Conservation (phyloP, 2,888 invertebrate genomes). For the Pristionchus fissidentatus region DNA sequence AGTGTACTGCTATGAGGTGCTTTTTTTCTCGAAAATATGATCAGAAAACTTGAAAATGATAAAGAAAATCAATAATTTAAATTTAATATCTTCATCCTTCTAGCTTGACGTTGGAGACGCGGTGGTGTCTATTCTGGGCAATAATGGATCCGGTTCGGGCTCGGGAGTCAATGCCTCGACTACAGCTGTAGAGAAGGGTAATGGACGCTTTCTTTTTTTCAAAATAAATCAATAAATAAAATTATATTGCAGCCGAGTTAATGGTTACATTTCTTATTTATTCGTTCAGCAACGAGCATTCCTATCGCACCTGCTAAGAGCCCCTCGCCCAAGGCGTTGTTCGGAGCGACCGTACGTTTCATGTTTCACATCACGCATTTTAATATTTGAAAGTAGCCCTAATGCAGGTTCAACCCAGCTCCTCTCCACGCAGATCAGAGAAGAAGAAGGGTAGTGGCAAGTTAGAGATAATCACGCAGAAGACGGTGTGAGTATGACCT, state of each 20-base stretch:
- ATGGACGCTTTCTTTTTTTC: background rate
- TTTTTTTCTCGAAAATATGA: too few relatives aligned
- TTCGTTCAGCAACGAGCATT: background rate
- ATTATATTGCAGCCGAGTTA: background rate
- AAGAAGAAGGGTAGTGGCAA: conserved; percentile 11
- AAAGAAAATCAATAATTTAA: background rate
- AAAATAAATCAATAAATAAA: background rate
- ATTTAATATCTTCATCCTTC: background rate
- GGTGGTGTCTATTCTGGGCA: background rate
- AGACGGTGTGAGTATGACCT: background rate
- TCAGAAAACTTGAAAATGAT: background rate
- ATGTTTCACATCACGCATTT: too few relatives aligned
- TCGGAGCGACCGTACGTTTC: background rate
- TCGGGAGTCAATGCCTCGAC: conserved; percentile 16
- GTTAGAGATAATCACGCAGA: conserved; percentile 4
- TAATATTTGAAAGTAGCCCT: background rate
- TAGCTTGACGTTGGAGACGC: conserved; percentile 3
- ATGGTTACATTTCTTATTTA: background rate
- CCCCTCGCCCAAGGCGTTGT: background rate
- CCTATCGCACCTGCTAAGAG: background rate
- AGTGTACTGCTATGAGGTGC: conserved; percentile 22
- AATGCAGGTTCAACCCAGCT: background rate
- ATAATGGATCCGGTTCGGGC: background rate
- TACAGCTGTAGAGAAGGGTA: conserved; percentile 15
- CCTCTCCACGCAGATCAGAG: background rate